A percentile compares a stretch with the other conserved stretches of the same genome.
phyloP scores from a whole-genome alignment of 2,888 invertebrate genomes.

The Drosophila vallismaia region DNA sequence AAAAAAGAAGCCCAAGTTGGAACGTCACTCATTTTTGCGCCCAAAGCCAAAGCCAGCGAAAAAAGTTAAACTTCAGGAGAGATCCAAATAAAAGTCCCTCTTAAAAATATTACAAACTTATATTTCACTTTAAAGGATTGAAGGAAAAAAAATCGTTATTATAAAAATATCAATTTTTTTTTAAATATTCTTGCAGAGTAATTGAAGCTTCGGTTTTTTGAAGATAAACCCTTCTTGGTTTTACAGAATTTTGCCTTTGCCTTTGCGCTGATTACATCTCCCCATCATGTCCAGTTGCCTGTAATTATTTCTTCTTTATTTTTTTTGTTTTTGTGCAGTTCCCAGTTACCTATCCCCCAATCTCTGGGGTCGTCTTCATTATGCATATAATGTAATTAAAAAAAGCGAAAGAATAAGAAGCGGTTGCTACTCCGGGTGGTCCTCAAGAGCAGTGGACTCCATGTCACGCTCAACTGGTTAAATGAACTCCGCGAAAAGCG shows the following conservation, averaged over 20 bases:
- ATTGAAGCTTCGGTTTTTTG: not conserved
- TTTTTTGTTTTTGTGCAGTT: conserved; percentile 26
- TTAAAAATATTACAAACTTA: too few species aligned
- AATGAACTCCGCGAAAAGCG: conserved; percentile 6
- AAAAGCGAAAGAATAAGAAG: conserved; percentile 44
- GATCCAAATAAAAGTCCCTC: too few species aligned
- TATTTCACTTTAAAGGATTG: too few species aligned
- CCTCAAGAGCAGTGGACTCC: conserved; percentile 36
- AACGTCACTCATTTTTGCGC: conserved; percentile 73
- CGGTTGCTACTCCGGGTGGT: conserved; percentile 61
- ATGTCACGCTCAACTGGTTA: conserved; percentile 40
- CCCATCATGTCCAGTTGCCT: conserved; percentile 54
- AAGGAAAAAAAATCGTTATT: too few species aligned
- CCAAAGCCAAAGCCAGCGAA: conserved; percentile 37
- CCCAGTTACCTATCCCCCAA: conserved; percentile 26
- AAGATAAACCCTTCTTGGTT: not conserved
- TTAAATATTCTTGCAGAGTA: not conserved
- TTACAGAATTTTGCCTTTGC: conserved; percentile 1
- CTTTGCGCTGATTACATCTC: conserved; percentile 69
- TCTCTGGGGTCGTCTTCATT: conserved; percentile 65
- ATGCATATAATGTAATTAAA: conserved; percentile 78
- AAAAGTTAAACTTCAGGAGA: not conserved
- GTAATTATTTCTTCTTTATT: conserved; percentile 62
- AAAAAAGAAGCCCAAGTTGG: conserved; percentile 8
- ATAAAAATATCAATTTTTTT: too few species aligned